Percentiles rank a stretch among this genome's conserved stretches.
These are phyloP conservation scores for Pollenia amentaria DNA, from an alignment of 2,888 invertebrate genomes.

Conservation along the genomic window DNA sequence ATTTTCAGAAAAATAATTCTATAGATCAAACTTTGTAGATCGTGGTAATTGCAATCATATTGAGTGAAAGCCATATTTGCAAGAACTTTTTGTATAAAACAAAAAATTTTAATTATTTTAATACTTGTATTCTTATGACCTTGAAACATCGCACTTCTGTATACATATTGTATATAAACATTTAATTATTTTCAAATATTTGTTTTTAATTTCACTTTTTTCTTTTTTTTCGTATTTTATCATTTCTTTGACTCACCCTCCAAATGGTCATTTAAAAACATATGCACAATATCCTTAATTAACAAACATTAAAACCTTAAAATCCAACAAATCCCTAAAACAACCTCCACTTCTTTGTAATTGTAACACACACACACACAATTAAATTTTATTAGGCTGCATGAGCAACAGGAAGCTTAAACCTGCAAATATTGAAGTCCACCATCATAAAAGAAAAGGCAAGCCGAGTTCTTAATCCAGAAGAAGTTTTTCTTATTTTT, in stretches of 20 bases:
- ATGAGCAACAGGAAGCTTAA: constrained; percentile 77
- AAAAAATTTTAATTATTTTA: neutral
- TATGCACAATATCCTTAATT: constrained; percentile 42
- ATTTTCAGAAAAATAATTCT: no score
- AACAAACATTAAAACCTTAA: constrained; percentile 19
- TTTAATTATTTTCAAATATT: constrained; percentile 33
- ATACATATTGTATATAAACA: constrained; percentile 25
- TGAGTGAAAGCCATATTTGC: no score
- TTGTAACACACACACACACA: constrained; percentile 36
- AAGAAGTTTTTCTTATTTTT: constrained; percentile 9
- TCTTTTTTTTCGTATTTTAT: constrained; percentile 68
- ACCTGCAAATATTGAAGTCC: constrained; percentile 68
- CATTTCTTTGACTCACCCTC: constrained; percentile 53
- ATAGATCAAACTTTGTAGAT: no score
- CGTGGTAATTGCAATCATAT: no score
- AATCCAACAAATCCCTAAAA: constrained; percentile 23
- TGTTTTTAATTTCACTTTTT: constrained; percentile 64
- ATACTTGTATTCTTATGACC: neutral
- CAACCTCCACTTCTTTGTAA: constrained; percentile 25
- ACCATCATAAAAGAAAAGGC: constrained; percentile 57
- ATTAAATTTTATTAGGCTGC: constrained; percentile 74
- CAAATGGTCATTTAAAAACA: constrained; percentile 18
- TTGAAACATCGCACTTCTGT: constrained; percentile 13
- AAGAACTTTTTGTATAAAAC: no score
- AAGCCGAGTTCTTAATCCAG: constrained; percentile 52